Evolutionary conservation across 1,140 invertebrate species (phyloP).

Genomic region (Drosophila miranda): DNA sequence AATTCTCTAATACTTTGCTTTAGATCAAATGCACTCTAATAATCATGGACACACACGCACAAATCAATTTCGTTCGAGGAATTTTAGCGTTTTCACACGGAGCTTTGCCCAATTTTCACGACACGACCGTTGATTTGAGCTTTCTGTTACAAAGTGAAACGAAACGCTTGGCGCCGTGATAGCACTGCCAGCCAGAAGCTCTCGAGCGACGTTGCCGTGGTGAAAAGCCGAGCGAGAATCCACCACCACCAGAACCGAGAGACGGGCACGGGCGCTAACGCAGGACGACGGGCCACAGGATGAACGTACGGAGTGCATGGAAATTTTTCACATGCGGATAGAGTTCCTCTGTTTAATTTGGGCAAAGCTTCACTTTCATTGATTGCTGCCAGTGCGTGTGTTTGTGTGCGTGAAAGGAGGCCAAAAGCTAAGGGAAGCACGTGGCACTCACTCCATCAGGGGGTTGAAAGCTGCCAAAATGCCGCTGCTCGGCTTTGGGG

Average conservation of each 20-base stretch:
- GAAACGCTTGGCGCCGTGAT: slow-evolving; percentile 58
- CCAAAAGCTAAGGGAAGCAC: slow-evolving; percentile 53
- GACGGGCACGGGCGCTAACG: slow-evolving; percentile 10
- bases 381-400: slow-evolving; percentile 25
- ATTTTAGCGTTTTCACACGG: slow-evolving; percentile 49
- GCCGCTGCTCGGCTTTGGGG: slow-evolving; percentile 25
- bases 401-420: slow-evolving; percentile 36
- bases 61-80: slow-evolving; percentile 52
- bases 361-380: slow-evolving; percentile 60
- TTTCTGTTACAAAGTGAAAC: slow-evolving; percentile 74
- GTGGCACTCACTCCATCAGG: slow-evolving; percentile 31
- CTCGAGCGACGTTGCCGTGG: slow-evolving; percentile 22
- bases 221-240: slow-evolving; percentile 14
- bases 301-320: slow-evolving; percentile 24
- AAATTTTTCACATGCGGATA: slow-evolving; percentile 31
- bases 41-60: slow-evolving; percentile 9
- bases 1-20: slow-evolving; percentile 15
- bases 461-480: slow-evolving; percentile 49
- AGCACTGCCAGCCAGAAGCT: slow-evolving; percentile 34
- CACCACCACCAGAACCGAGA: slow-evolving; percentile 12
- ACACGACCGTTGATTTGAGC: slow-evolving; percentile 78
- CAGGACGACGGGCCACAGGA: slow-evolving; percentile 21
- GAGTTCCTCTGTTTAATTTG: slow-evolving; percentile 20
- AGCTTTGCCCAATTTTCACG: slow-evolving; percentile 72
- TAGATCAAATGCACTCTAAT: slow-evolving; percentile 17